Base-by-base conservation (phyloP, 2,797 vertebrate genomes). In the Lacerta viridis region DNA sequence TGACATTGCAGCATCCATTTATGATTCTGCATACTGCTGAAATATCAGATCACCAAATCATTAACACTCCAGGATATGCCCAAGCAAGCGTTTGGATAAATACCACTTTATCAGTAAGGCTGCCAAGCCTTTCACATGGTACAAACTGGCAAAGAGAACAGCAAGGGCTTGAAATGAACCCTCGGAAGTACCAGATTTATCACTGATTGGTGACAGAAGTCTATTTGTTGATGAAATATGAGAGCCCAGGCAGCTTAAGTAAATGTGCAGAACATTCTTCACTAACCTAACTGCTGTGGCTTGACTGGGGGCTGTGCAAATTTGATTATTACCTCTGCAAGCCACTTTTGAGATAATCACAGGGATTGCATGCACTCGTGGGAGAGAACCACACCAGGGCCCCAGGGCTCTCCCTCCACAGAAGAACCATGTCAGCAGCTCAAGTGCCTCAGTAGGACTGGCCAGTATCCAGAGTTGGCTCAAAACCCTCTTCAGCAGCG, bases 11-110 rank as follows among this genome's bases (percentile, higher is more conserved):
- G 88, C 90, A 85, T 0, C 0, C 88, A 64, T 85, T 87, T 90
- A 75, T 82, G 91, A 25, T 86, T 69, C 78, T 0, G 17, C n/a
- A 84, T 83, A 90, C 75, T 89, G 88, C 93, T 84, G 81, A 89
- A 72, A 87, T 85, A 89, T 64, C 88, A 91, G 89, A 89, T 81
- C 90, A 92, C 93, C 84, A 91, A 59, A 94, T 94, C 93, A 93
- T 93, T 93, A 92, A 93, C 91, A 89, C 94, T 92, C 88, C 66
- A 87, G 91, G 91, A 80, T 76, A 84, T 83, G 91, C 91, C 84
- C 87, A 91, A 93, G 92, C 90, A 88, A 89, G 68, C 83, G 39
- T 86, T 87, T 92, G 92, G 33, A 84, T 90, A 93, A 79, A 94
- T 78, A 68, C 29, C 72, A 78, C 86, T 85, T 66, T 95, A 93